A percentile compares a stretch with the other conserved stretches of the same genome.
Evolutionary conservation across 2,113 vertebrate genomes (phyloP).

Genomic region (Pithys albifrons): DNA sequence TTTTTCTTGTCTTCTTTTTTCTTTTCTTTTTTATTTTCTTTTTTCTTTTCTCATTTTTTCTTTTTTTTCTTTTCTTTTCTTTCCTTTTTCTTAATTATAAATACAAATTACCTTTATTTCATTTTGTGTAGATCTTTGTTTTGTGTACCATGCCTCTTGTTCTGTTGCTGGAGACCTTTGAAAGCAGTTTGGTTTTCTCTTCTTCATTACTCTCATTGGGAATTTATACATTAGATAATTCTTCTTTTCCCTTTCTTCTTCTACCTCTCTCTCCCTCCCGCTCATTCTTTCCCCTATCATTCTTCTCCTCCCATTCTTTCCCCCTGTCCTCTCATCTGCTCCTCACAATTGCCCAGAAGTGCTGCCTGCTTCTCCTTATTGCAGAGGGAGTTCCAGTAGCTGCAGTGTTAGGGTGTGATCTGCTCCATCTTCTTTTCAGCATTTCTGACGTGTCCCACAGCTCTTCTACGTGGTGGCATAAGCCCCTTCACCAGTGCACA

Average conservation of each 20-base stretch:
- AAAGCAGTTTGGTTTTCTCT: neutral
- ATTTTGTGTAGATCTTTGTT: neutral
- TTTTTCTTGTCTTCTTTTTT: too few species aligned
- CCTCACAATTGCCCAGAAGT: neutral
- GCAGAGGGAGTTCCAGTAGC: neutral
- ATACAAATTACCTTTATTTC: neutral
- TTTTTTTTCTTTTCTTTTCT: too few species aligned
- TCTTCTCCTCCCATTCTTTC: too few species aligned
- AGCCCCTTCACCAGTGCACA: neutral
- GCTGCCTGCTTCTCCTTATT: neutral
- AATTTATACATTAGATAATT: neutral
- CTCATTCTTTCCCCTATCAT: too few species aligned
- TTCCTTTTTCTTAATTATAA: neutral
- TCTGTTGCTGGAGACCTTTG: neutral
- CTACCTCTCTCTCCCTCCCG: rapidly evolving
- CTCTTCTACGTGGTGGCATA: neutral
- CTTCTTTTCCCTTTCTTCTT: rapidly evolving
- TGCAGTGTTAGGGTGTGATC: rapidly evolving
- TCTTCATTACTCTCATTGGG: neutral
- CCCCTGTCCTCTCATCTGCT: rapidly evolving
- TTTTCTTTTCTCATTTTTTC: too few species aligned
- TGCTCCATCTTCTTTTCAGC: neutral
- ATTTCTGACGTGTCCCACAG: neutral
- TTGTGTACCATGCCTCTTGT: neutral
- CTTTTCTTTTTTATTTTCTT: too few species aligned